Conservation (phyloP, 2,797 vertebrate species). For the Tapera naevia region DNA sequence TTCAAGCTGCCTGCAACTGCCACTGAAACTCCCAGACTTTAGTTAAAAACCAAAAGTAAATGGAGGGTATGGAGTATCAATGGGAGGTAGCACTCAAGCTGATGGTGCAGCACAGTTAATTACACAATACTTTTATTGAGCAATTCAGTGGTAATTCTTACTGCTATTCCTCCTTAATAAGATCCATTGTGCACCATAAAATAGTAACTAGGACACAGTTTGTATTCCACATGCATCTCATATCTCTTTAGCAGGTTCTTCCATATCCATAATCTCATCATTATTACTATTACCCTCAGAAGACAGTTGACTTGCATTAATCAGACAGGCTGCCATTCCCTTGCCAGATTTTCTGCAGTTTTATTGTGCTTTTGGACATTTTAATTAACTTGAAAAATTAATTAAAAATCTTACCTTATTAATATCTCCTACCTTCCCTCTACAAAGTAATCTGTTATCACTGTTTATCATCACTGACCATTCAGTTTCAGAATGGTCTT, state of each 20-base stretch:
- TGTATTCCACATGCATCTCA: constrained; percentile 78
- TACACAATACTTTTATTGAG: constrained; percentile 82
- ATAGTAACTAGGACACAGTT: constrained; percentile 80
- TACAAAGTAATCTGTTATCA: constrained; percentile 64
- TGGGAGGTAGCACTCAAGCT: constrained; percentile 75
- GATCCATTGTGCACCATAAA: constrained; percentile 84
- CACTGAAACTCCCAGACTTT: constrained; percentile 31
- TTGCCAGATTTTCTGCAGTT: constrained; percentile 81
- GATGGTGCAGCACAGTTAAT: constrained; percentile 78
- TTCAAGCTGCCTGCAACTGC: constrained; percentile 42
- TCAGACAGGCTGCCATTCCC: constrained; percentile 80
- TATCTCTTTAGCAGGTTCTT: constrained; percentile 81
- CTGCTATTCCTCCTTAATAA: constrained; percentile 81
- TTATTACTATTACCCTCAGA: constrained; percentile 83
- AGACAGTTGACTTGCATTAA: constrained; percentile 82
- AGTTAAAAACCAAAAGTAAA: constrained; percentile 74
- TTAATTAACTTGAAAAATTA: constrained; percentile 86
- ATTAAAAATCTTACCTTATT: constrained; percentile 82
- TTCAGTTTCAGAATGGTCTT: constrained; percentile 25
- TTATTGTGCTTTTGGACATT: constrained; percentile 85
- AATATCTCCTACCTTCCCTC: constrained; percentile 70
- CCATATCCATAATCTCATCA: constrained; percentile 82
- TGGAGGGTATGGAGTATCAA: constrained; percentile 70
- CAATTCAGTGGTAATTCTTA: constrained; percentile 80
- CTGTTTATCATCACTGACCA: constrained; percentile 77